Percentiles rank a stretch among this genome's conserved stretches.
Conservation (phyloP, 2,888 invertebrate species). For the Stegophylla sp. region DNA sequence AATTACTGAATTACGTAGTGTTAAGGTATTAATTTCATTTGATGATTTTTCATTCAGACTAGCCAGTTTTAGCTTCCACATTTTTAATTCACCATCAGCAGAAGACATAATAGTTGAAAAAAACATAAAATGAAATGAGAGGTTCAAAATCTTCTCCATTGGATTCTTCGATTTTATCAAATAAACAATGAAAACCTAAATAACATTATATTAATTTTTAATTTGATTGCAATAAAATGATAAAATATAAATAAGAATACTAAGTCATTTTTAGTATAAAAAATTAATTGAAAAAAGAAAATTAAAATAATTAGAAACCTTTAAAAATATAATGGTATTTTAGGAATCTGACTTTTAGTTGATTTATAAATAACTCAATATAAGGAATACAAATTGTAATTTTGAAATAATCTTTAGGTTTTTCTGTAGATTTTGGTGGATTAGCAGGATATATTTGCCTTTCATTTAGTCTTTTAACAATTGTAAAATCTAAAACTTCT, state of each 20-base stretch:
- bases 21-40: conserved; percentile 22
- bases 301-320: not conserved
- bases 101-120: not conserved
- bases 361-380: conserved; percentile 20
- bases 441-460: conserved; percentile 16
- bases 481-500: conserved; percentile 3
- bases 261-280: not conserved
- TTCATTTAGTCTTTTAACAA: conserved; percentile 12
- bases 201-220: not conserved
- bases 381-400: conserved; percentile 7
- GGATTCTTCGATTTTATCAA: conserved; percentile 2
- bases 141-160: conserved; percentile 21
- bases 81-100: conserved; percentile 11
- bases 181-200: conserved; percentile 14
- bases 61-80: conserved; percentile 16
- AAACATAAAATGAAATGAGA: conserved; percentile 18
- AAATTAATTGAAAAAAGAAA: not conserved
- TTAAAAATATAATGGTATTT: conserved; percentile 6
- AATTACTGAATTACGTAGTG: not conserved
- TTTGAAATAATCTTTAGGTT: conserved; percentile 23
- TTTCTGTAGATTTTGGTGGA: not conserved
- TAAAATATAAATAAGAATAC: not conserved
- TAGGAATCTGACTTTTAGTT: conserved; percentile 3
- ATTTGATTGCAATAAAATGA: no score
- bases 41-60: not conserved